Percentiles rank a stretch among this genome's conserved stretches.
phyloP scores from a whole-genome alignment of 2,113 vertebrate species.

The Chaenocephalus aceratus region DNA sequence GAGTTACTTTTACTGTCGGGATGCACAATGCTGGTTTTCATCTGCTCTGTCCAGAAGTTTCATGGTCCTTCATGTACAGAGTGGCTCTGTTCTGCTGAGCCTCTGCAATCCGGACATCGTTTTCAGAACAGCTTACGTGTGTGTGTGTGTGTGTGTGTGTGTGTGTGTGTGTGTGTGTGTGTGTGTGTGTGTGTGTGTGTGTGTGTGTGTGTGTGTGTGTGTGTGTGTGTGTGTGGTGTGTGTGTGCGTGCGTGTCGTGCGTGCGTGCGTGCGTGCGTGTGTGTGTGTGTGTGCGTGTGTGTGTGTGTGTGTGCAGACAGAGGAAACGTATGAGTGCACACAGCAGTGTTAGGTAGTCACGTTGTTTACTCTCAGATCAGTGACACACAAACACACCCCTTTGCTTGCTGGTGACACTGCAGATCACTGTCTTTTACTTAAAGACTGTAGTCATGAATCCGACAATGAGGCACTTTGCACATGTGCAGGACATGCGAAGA shows the following conservation, averaged over 20 bases:
- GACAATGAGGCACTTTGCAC: constrained; percentile 54
- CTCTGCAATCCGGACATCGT: constrained; percentile 17
- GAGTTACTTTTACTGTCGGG: constrained; percentile 45
- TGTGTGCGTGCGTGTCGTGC: no score
- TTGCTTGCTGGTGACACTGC: constrained; percentile 55
- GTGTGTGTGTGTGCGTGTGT: no score
- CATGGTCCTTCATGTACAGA: constrained; percentile 34
- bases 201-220: no score
- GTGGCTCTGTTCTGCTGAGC: constrained; percentile 51
- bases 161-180: no score
- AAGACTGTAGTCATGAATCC: constrained; percentile 59
- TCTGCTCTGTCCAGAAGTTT: constrained; percentile 29
- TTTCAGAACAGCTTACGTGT: constrained; percentile 49
- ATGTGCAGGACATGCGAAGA: constrained; percentile 79
- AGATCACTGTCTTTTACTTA: constrained; percentile 48
- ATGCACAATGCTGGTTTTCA: constrained; percentile 59
- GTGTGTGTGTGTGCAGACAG: constrained; percentile 8
- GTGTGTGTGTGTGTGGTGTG: no score
- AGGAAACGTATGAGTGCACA: constrained; percentile 60
- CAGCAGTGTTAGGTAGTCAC: constrained; percentile 66
- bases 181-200: no score
- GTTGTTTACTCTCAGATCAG: constrained; percentile 76
- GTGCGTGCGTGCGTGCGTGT: no score
- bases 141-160: constrained; percentile 14
- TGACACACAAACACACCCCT: constrained; percentile 74